Percentiles rank a stretch among this genome's conserved stretches.
phyloP scores from a whole-genome alignment of 2,888 invertebrate genomes.

The Hirtodrosophila confusa region DNA sequence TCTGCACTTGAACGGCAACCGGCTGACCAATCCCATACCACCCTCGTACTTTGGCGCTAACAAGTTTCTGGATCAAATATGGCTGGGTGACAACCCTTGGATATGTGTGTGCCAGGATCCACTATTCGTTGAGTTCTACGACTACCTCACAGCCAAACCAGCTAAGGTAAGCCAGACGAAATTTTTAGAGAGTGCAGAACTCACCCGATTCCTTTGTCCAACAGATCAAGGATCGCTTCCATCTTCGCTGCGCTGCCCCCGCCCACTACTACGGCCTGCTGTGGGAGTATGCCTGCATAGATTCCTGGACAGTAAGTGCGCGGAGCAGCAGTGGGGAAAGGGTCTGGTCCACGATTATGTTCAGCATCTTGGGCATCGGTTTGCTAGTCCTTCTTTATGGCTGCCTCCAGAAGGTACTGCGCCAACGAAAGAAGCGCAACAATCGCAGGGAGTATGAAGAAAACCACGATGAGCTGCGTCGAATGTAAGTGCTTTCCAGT shows the following conservation, averaged over 20 bases:
- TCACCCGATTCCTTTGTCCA: neutral
- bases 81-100: slow-evolving; percentile 90
- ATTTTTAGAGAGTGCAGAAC: too few species aligned
- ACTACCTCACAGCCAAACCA: slow-evolving; percentile 86
- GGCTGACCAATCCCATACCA: slow-evolving; percentile 87
- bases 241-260: slow-evolving; percentile 88
- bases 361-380: slow-evolving; percentile 82
- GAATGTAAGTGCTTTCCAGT: slow-evolving; percentile 74
- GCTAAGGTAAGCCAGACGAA: slow-evolving; percentile 80
- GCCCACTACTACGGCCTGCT: slow-evolving; percentile 86
- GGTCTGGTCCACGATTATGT: slow-evolving; percentile 87
- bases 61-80: slow-evolving; percentile 86
- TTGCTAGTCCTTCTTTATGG: slow-evolving; percentile 59
- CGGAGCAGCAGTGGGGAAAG: slow-evolving; percentile 84
- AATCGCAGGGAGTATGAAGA: slow-evolving; percentile 85
- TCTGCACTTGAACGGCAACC: slow-evolving; percentile 89
- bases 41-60: slow-evolving; percentile 87
- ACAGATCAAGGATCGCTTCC: slow-evolving; percentile 80
- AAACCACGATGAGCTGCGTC: slow-evolving; percentile 83
- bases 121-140: slow-evolving; percentile 87
- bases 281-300: slow-evolving; percentile 89
- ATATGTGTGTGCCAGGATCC: slow-evolving; percentile 88
- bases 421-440: slow-evolving; percentile 84
- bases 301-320: slow-evolving; percentile 86
- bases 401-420: slow-evolving; percentile 84